phyloP scores from a whole-genome alignment of 2,113 vertebrate genomes.

The Sminthopsis crassicaudata region DNA sequence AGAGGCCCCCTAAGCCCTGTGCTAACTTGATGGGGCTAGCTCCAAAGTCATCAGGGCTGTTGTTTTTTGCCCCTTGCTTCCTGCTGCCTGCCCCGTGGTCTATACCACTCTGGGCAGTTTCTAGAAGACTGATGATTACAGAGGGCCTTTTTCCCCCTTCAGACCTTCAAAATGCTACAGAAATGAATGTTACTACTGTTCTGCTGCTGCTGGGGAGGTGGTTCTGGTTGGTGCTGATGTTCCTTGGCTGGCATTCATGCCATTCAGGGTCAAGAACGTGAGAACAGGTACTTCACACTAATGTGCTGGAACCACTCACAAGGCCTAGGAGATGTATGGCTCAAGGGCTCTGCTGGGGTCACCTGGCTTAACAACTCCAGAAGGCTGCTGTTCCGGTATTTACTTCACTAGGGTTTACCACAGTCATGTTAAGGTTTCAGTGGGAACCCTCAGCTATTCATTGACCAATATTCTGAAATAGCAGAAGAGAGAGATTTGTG shows the following conservation, averaged over 20 bases:
- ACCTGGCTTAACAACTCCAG: neutral
- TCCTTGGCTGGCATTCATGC: neutral
- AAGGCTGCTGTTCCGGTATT: neutral
- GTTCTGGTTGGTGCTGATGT: neutral
- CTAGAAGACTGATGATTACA: neutral
- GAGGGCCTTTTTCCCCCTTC: neutral
- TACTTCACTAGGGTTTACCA: neutral
- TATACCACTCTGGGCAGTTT: neutral
- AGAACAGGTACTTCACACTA: neutral
- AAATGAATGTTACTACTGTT: neutral
- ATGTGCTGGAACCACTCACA: neutral
- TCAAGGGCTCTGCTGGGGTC: neutral
- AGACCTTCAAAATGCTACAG: neutral
- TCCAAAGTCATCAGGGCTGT: neutral
- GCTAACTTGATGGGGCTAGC: neutral
- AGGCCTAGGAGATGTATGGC: neutral
- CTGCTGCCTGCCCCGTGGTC: neutral
- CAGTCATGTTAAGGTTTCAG: neutral
- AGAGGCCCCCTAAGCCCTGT: neutral
- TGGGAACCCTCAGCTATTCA: neutral
- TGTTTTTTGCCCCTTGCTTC: neutral
- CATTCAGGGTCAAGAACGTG: neutral
- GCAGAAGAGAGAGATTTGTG: neutral
- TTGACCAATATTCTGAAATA: neutral
- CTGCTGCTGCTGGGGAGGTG: neutral